Conservation (phyloP, 2,888 invertebrate species). For the Temnothorax unifasciatus region DNA sequence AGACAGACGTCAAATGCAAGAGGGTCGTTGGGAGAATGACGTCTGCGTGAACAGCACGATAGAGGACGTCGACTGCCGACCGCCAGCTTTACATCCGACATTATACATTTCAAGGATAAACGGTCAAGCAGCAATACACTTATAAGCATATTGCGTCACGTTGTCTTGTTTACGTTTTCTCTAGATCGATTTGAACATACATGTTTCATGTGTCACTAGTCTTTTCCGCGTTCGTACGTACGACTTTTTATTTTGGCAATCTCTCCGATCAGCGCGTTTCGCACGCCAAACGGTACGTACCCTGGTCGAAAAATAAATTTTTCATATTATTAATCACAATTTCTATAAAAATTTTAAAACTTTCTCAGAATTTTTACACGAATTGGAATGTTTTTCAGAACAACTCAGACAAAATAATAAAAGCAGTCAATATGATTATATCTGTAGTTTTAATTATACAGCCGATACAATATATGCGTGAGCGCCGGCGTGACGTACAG, state of each 20-base stretch:
- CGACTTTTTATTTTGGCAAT: constrained; percentile 64
- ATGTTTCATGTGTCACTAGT: neutral
- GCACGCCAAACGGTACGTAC: too few species aligned
- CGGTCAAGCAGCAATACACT: neutral
- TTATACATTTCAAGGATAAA: constrained; percentile 86
- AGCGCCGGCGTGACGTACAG: too few species aligned
- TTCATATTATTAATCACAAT: too few species aligned
- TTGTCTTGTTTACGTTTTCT: constrained; percentile 7
- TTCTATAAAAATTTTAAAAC: too few species aligned
- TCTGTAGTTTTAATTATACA: too few species aligned
- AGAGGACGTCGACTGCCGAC: constrained; percentile 88
- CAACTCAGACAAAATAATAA: too few species aligned
- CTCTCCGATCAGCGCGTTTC: neutral
- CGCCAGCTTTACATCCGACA: constrained; percentile 87
- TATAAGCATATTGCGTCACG: constrained; percentile 28
- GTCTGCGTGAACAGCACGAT: constrained; percentile 88
- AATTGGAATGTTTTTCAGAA: too few species aligned
- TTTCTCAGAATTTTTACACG: too few species aligned
- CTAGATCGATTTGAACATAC: constrained; percentile 3
- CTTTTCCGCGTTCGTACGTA: constrained; percentile 11
- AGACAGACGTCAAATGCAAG: constrained; percentile 89
- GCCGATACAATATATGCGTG: too few species aligned
- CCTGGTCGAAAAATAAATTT: too few species aligned
- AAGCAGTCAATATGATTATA: too few species aligned
- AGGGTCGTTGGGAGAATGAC: constrained; percentile 89